Evolutionary conservation across 2,888 invertebrate genomes (phyloP).

Genomic region (Tetranychus truncatus): DNA sequence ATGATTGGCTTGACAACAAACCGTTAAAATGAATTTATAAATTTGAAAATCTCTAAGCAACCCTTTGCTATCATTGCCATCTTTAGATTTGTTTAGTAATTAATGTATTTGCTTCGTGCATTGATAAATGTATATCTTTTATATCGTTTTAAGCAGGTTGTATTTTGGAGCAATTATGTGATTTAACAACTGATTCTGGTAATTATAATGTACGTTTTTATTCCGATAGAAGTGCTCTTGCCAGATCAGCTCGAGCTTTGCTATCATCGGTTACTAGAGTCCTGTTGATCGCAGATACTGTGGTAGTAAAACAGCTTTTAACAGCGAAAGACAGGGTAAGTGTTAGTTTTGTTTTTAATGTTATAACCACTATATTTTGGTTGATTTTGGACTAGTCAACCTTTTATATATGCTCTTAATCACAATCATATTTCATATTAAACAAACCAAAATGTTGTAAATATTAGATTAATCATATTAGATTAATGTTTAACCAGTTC

Average conservation of each 20-base stretch:
- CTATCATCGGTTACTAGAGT: constrained; percentile 87
- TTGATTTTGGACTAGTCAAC: too few species aligned
- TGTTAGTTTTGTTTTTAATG: constrained; percentile 5
- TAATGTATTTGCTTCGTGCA: background rate
- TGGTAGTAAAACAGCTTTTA: constrained; percentile 86
- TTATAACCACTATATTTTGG: background rate
- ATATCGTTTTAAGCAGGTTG: constrained; percentile 44
- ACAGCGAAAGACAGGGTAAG: constrained; percentile 82
- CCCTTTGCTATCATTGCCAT: too few species aligned
- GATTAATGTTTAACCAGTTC: too few species aligned
- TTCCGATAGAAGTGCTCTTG: constrained; percentile 38
- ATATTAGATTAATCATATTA: too few species aligned
- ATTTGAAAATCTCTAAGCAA: too few species aligned
- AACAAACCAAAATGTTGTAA: too few species aligned
- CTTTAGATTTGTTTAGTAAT: too few species aligned
- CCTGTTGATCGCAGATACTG: constrained; percentile 83
- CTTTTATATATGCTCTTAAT: background rate
- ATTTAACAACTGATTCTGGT: constrained; percentile 23
- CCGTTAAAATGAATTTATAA: too few species aligned
- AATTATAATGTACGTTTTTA: constrained; percentile 21
- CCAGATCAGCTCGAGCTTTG: constrained; percentile 76
- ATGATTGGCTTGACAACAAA: too few species aligned
- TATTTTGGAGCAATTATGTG: constrained; percentile 77
- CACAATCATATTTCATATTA: background rate
- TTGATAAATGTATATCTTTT: background rate